A percentile compares a stretch with the other conserved stretches of the same genome.
phyloP scores from a whole-genome alignment of 2,113 vertebrate genomes.

The Cebidichthys violaceus region DNA sequence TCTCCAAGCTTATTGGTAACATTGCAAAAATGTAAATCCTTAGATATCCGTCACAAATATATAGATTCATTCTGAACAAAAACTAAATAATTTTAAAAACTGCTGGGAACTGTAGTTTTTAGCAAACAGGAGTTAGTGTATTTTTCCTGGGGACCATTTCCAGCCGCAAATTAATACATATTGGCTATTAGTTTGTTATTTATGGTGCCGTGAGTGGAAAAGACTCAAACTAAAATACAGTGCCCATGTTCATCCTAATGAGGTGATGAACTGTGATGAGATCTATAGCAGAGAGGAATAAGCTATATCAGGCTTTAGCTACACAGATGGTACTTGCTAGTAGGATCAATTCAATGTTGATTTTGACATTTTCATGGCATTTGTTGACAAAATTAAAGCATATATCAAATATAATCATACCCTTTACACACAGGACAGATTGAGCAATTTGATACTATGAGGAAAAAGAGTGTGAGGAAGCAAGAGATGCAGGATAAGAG shows the following conservation, averaged over 20 bases:
- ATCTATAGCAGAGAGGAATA: not conserved
- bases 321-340: not conserved
- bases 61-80: not conserved
- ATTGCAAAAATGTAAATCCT: not conserved
- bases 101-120: not conserved
- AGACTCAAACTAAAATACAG: not conserved
- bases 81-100: not conserved
- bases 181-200: not conserved
- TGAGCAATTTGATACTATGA: conserved; percentile 8
- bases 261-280: not conserved
- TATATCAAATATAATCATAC: not conserved
- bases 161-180: not conserved
- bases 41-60: not conserved
- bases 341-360: not conserved
- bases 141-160: not conserved
- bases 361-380: not conserved
- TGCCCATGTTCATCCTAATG: not conserved
- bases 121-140: not conserved
- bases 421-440: not conserved
- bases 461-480: conserved; percentile 9
- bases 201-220: not conserved
- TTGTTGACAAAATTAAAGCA: not conserved
- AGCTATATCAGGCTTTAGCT: not conserved
- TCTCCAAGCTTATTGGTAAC: not conserved
- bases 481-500: conserved; percentile 26